phyloP scores from a whole-genome alignment of 2,797 vertebrate genomes.

The Karalla daura region DNA sequence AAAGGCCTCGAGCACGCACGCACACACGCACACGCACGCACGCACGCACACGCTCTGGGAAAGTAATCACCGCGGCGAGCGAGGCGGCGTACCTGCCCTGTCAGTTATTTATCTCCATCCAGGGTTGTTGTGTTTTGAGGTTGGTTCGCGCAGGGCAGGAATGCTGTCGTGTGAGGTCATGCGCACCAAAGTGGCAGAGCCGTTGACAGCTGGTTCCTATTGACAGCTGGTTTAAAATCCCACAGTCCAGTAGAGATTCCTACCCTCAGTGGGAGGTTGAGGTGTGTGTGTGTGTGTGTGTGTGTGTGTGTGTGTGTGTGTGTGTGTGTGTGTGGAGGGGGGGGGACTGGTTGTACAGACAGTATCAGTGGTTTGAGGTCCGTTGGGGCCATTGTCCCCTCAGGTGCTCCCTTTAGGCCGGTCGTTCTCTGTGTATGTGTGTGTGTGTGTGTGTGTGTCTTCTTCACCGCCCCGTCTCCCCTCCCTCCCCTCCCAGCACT shows the following conservation, averaged over 20 bases:
- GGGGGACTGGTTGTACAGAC: no score
- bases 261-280: constrained; percentile 52
- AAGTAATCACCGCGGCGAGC: constrained; percentile 29
- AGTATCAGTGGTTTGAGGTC: constrained; percentile 71
- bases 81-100: constrained; percentile 7
- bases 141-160: constrained; percentile 54
- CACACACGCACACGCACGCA: no score
- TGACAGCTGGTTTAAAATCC: constrained; percentile 68
- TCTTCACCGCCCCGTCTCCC: no score
- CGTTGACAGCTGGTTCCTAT: constrained; percentile 75
- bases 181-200: constrained; percentile 38
- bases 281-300: no score
- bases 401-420: constrained; percentile 65
- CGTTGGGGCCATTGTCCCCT: constrained; percentile 69
- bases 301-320: no score
- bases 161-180: constrained; percentile 56
- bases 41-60: constrained; percentile 28
- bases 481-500: neutral
- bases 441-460: no score
- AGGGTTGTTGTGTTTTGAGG: constrained; percentile 12
- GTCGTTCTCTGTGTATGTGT: constrained; percentile 32
- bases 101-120: constrained; percentile 34
- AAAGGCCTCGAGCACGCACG: no score
- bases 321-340: no score
- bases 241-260: constrained; percentile 56